Evolutionary conservation across 2,888 invertebrate species (phyloP), one percentile per base, ranked within the genome.

Genomic region (Beris morrisii): DNA sequence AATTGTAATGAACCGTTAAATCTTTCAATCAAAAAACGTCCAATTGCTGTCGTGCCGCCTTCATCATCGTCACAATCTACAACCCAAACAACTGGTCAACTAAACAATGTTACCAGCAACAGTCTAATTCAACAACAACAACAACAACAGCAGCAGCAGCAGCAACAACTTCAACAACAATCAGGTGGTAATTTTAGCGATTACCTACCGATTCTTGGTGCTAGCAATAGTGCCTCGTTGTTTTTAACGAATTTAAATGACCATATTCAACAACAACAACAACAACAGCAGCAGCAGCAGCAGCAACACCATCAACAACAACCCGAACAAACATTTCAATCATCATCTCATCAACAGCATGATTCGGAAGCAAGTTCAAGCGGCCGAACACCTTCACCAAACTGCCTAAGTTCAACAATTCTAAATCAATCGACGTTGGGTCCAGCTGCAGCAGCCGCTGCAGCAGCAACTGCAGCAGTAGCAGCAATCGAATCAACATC

Each of bases 31-130:
- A 83, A 83, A 74, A 80, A 81, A 75, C 77, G 76, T 70, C 84
- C 84, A 57, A 82, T 84, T 64, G 84, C 84, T 55, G 82, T 84
- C 65, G 84, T 84, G 48, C 82, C 83, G 15, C 84, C 84, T 44
- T 83, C 81, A 12, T 76, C 81, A 59, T 75, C 73, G 31, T 48
- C 67, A n/a, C 52, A 64, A 30, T 38, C 44, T 4, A 54, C 64
- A 15, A 57, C 72, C 73, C 46, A 75, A 74, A 72, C 69, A 9
- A 57, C 38, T 50, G 4, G 4, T 43, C 48, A 43, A 30, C 43
- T 43, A 28, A 63, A 55, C 13, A 52, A 45, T 11, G 43, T 53
- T 32, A 64, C 44, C 53, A 67, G 22, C 57, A 55, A 52, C 38
- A 66, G 50, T 56, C n/a, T n/a, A n/a, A n/a, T n/a, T n/a, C 44